A percentile compares a stretch with the other conserved stretches of the same genome.
Evolutionary conservation across 1,140 invertebrate genomes (phyloP).

Genomic region (Nasonia longicornis): DNA sequence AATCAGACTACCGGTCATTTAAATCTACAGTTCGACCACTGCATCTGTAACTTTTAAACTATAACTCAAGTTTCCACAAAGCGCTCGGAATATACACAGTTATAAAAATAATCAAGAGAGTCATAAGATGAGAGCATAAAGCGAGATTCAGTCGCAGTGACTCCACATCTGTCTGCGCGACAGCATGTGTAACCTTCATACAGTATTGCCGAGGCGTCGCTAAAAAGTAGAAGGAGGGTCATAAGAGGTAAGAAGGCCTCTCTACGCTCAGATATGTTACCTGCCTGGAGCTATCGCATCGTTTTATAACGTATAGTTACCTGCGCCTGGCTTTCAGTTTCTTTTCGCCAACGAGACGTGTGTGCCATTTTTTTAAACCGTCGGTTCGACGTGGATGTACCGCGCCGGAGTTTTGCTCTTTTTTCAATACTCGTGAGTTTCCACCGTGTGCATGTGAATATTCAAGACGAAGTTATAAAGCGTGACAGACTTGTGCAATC

Average conservation of each 20-base stretch:
- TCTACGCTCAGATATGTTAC: constrained; percentile 26
- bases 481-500: constrained; percentile 3
- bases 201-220: constrained; percentile 5
- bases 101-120: too few relatives aligned
- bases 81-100: too few relatives aligned
- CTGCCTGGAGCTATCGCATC: background rate
- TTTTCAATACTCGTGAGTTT: background rate
- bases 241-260: constrained; percentile 23
- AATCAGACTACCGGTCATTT: background rate
- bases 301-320: constrained; percentile 30
- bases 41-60: too few relatives aligned
- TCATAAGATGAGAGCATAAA: too few relatives aligned
- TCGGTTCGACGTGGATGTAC: background rate
- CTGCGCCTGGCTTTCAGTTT: constrained; percentile 43
- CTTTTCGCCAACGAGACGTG: constrained; percentile 13
- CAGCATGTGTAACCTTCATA: constrained; percentile 17
- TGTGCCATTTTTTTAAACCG: background rate
- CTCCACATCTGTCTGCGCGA: too few relatives aligned
- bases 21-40: too few relatives aligned
- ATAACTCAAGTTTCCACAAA: too few relatives aligned
- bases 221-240: constrained; percentile 17
- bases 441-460: background rate
- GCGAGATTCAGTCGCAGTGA: too few relatives aligned
- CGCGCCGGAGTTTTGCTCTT: background rate
- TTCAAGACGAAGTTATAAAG: background rate